Evolutionary conservation across 1,140 invertebrate species (phyloP), one percentile per base, ranked within the genome.

Genomic region (Archivesica marissinica): DNA sequence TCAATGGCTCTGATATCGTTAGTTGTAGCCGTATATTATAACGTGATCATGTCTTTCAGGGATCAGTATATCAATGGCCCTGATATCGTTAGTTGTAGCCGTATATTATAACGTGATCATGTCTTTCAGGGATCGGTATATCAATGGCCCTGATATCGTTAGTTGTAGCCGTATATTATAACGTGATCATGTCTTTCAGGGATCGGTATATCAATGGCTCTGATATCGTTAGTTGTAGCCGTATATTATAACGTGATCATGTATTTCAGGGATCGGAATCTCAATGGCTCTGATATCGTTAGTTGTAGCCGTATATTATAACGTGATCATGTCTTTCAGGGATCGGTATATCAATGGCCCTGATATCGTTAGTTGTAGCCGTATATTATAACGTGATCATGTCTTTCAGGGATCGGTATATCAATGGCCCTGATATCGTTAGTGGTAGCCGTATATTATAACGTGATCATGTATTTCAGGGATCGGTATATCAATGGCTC

Each of bases 1-100:
- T 96, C 96, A 86, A 97, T 97, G 97, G 96, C 97, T 38, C 95
- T 97, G 50, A 96, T 97, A 20, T 97, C 97, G 50, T 95, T 96
- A 64, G 95, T 97, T 82, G 96, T 97, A 7, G 97, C 97, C 95
- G 95, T 94, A 44, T 95, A 95, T 88, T 95, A 95, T 88, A 95
- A 94, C n/a, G n/a, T n/a, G n/a, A n/a, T n/a, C n/a, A n/a, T n/a
- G n/a, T n/a, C n/a, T 94, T 94, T 64, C 91, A 96, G 97, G 97
- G 35, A 94, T 97, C 33, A 97, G 97, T 47, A 96, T 97, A 83
- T 96, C 96, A 86, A 97, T 97, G 97, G 96, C 97, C 35, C 95
- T 97, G 50, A 96, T 97, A 20, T 97, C 97, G 50, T 95, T 96
- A 64, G 95, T 97, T 82, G 96, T 97, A 7, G 97, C 97, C 95